Base-by-base conservation (phyloP, 2,888 invertebrate species). In the Torymus texanus region DNA sequence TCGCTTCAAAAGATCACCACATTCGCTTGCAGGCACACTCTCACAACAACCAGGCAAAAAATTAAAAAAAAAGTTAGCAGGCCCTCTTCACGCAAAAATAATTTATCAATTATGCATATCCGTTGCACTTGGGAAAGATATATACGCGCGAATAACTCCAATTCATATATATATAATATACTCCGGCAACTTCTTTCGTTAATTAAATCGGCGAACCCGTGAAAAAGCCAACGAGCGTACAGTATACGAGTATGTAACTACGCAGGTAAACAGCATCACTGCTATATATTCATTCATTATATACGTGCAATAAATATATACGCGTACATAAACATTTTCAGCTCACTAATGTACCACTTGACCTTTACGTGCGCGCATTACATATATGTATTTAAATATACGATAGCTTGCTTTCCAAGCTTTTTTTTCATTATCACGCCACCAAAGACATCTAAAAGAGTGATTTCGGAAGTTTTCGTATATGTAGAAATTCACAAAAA, bases 251-350 rank as follows among this genome's bases (percentile, higher is more conserved):
- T 53, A 62, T n/a, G n/a, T 18, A 58, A 62, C 13, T 41, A 29
- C 59, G 68, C 11, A 21, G 29, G 5, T 16, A 50, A 41, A 59
- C 13, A 58, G 41, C 12, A 50, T 72, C 68, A 67, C 79, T 65
- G n/a, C n/a, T n/a, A n/a, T n/a, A 51, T 16, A 67, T 67, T 41
- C 75, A 87, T 88, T 21, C 21, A n/a, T n/a, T n/a, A n/a, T n/a
- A n/a, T n/a, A n/a, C n/a, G n/a, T n/a, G n/a, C n/a, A n/a, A n/a
- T n/a, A n/a, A n/a, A n/a, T 67, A 63, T 51, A 70, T 72, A 53
- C 72, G 58, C 68, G 58, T 81, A 82, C 83, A 83, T 85, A 86
- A 86, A 86, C 80, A 85, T 84, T 84, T 84, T 81, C 81, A 72
- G 68, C 81, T 81, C 29, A 21, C 2, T 21, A 5, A 29, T 29